phyloP scores from a whole-genome alignment of 2,113 vertebrate species.

The Brevimyrus niger region DNA sequence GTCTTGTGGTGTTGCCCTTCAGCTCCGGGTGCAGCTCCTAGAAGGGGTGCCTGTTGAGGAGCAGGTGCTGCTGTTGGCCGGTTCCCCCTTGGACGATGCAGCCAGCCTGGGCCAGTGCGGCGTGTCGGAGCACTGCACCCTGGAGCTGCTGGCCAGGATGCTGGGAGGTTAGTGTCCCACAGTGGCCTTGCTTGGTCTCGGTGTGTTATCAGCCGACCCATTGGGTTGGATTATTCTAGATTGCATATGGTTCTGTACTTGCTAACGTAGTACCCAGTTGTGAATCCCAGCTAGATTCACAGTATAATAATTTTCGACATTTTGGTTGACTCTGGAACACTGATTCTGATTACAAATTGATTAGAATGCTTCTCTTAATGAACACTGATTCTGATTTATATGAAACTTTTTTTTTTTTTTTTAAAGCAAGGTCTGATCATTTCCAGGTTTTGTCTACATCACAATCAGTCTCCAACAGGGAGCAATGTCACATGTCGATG shows the following conservation, averaged over 20 bases:
- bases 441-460: background rate
- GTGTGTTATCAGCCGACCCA: background rate
- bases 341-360: background rate
- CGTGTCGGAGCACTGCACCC: conserved; percentile 59
- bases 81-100: conserved; percentile 63
- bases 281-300: background rate
- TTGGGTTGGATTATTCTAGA: background rate
- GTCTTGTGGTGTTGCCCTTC: conserved; percentile 15
- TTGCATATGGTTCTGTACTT: background rate
- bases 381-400: background rate
- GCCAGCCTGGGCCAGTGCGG: conserved; percentile 53
- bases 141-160: conserved; percentile 63
- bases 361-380: no score
- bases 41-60: conserved; percentile 64
- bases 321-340: background rate
- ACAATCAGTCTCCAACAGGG: background rate
- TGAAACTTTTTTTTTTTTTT: background rate
- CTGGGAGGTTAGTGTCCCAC: conserved; percentile 56
- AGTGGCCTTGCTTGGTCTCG: background rate
- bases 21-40: conserved; percentile 60
- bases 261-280: background rate
- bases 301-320: background rate
- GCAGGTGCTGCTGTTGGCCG: conserved; percentile 62
- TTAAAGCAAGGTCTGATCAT: background rate
- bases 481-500: background rate